phyloP scores from a whole-genome alignment of 2,888 invertebrate species.

The Erebia epiphron region DNA sequence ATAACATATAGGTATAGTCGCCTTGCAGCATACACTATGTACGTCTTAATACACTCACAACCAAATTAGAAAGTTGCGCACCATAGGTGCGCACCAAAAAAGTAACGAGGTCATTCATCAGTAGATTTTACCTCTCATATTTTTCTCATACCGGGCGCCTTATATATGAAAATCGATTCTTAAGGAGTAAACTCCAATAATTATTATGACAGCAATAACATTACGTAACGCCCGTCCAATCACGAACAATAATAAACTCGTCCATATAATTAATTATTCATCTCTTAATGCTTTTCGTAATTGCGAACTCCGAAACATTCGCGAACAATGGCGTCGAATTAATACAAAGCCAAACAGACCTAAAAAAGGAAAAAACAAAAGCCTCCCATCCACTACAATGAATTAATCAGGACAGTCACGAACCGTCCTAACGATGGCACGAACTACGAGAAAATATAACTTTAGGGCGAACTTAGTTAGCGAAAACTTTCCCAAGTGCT shows the following conservation, averaged over 20 bases:
- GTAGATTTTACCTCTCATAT: too few relatives aligned
- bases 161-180: too few relatives aligned
- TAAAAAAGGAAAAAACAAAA: slow-evolving; percentile 50
- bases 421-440: slow-evolving; percentile 72
- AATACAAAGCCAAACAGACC: slow-evolving; percentile 39
- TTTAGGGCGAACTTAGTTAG: slow-evolving; percentile 57
- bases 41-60: too few relatives aligned
- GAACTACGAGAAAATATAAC: slow-evolving; percentile 62
- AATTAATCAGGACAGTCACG: slow-evolving; percentile 78
- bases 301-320: slow-evolving; percentile 28
- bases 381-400: slow-evolving; percentile 50
- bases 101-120: too few relatives aligned
- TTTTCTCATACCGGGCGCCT: too few relatives aligned
- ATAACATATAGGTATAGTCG: too few relatives aligned
- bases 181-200: too few relatives aligned
- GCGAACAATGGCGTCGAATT: slow-evolving; percentile 39
- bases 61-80: too few relatives aligned
- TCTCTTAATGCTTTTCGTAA: slow-evolving; percentile 32
- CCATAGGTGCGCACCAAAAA: too few relatives aligned
- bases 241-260: slow-evolving; percentile 19
- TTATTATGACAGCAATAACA: slow-evolving; percentile 8
- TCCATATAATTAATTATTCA: slow-evolving; percentile 26
- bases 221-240: slow-evolving; percentile 8
- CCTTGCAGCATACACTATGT: too few relatives aligned
- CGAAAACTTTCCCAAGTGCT: slow-evolving; percentile 48